Base-by-base conservation (phyloP, 2,113 vertebrate genomes). In the Oxyruncus cristatus region DNA sequence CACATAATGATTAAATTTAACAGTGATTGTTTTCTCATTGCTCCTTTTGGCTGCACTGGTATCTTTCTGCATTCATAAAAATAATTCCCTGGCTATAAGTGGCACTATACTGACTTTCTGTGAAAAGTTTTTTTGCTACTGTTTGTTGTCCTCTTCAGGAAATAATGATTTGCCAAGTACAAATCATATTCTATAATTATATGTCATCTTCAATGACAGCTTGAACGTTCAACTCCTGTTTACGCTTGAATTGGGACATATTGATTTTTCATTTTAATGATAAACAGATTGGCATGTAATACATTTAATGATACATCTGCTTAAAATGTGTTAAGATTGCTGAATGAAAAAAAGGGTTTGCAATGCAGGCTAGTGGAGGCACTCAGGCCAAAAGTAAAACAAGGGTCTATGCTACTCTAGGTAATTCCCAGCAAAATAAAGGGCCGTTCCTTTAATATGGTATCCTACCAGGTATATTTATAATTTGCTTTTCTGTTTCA, bases 281-380 rank as follows among this genome's bases (percentile, higher is more conserved):
- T 97, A 97, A 97, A 94, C 92, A 97, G 94, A 96, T 96, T 88
- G 76, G 84, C 53, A 95, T 86, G 91, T 89, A 80, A 95, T 92
- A 88, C 66, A 82, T 80, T 73, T 85, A 72, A 81, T 50, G 58
- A 83, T 74, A 93, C 95, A 92, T 95, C 84, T 92, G 92, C 82
- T 96, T 92, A 90, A 97, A 97, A 95, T 46, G 90, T 94, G 93
- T 92, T 98, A 98, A 98, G 97, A 96, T 94, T 2, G 49, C 92
- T 91, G 95, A 97, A 93, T 92, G 87, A 93, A 93, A 95, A 85
- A 44, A 67, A 23, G 77, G 19, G 11, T 80, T 95, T 96, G 82
- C 92, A 96, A 47, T 83, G 75, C 61, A 53, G 80, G 94, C 95
- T 92, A 92, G 86, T 70, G 79, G 94, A 93, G 87, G 88, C 83